A percentile compares a stretch with the other conserved stretches of the same genome.
These are phyloP conservation scores for Melanocharis versteri DNA, from an alignment of 2,113 vertebrate genomes.

Conservation along the genomic window DNA sequence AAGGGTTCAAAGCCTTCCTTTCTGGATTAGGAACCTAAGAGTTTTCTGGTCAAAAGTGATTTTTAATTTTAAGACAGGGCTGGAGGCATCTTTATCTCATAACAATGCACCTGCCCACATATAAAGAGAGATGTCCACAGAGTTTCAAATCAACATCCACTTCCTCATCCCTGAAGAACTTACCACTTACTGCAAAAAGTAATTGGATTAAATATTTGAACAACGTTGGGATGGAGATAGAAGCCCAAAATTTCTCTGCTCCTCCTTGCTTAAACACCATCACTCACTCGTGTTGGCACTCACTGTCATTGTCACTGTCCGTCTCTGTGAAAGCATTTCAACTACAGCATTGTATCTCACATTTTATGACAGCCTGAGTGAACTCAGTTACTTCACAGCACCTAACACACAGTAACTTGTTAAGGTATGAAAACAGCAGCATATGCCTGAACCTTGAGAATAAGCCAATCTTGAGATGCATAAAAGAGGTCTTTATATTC, in stretches of 20 bases:
- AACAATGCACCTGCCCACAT: background rate
- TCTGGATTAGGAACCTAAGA: background rate
- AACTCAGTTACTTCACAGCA: background rate
- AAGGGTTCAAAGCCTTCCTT: background rate
- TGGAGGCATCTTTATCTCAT: background rate
- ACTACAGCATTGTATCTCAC: background rate
- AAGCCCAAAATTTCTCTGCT: background rate
- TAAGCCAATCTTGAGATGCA: background rate
- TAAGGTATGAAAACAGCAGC: constrained; percentile 5
- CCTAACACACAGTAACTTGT: background rate
- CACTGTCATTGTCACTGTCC: background rate
- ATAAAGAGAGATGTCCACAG: background rate
- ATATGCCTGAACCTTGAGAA: background rate
- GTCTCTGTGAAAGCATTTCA: background rate
- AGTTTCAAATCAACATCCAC: background rate
- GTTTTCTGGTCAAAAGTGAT: background rate
- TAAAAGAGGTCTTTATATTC: background rate
- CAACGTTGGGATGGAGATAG: background rate
- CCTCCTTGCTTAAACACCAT: background rate
- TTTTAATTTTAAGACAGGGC: background rate
- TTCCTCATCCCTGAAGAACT: background rate
- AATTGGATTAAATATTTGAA: background rate
- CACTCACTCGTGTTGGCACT: background rate
- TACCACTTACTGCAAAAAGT: background rate
- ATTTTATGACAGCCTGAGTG: background rate